phyloP scores from a whole-genome alignment of 2,888 invertebrate genomes.

The Seira ritae region DNA sequence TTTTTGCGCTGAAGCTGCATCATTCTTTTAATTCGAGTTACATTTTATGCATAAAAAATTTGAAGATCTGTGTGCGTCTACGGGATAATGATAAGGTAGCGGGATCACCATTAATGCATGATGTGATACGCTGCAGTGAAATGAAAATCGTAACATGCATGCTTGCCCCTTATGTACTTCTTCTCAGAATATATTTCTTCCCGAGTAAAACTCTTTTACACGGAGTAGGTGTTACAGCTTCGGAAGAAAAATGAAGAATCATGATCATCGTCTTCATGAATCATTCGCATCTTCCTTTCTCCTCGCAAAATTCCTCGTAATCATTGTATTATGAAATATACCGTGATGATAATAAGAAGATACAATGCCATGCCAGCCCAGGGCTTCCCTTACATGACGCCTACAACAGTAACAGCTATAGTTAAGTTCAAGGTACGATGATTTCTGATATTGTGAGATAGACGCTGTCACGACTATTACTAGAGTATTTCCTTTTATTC shows the following conservation, averaged over 20 bases:
- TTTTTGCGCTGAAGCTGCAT: not conserved
- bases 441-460: not conserved
- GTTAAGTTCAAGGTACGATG: conserved; percentile 50
- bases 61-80: too few species aligned
- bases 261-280: not conserved
- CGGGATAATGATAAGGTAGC: conserved; percentile 12
- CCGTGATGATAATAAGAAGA: conserved; percentile 12
- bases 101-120: conserved; percentile 15
- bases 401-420: conserved; percentile 8
- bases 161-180: conserved; percentile 17
- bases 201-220: not conserved
- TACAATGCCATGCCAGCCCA: not conserved
- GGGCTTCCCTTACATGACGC: conserved; percentile 40
- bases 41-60: too few species aligned
- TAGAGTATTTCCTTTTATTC: conserved; percentile 1
- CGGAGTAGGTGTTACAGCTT: conserved; percentile 21
- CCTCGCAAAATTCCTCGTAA: conserved; percentile 38
- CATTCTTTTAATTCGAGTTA: too few species aligned
- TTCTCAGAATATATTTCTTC: not conserved
- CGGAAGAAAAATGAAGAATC: conserved; percentile 13
- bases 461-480: too few species aligned
- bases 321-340: conserved; percentile 33
- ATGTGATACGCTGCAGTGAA: conserved; percentile 10
- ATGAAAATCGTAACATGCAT: conserved; percentile 13
- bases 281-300: conserved; percentile 15